Conservation (phyloP, 2,888 invertebrate species). For the Conops quadrifasciatus region DNA sequence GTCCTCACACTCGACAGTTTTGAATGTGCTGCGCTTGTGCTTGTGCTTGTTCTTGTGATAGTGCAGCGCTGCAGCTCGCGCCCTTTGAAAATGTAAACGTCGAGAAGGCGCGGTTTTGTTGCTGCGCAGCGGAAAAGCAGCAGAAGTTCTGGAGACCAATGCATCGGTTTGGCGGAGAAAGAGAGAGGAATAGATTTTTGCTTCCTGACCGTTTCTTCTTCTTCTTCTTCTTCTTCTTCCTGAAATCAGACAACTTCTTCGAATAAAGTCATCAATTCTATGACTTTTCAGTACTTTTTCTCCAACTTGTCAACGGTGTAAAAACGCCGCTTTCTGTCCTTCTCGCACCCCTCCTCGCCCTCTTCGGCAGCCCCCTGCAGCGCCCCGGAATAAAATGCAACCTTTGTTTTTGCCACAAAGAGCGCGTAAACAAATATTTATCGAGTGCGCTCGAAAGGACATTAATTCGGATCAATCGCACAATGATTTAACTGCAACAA, state of each 20-base stretch:
- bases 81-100: background rate
- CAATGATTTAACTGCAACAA: slow-evolving; percentile 10
- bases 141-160: background rate
- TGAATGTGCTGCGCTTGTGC: background rate
- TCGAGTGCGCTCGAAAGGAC: slow-evolving; percentile 19
- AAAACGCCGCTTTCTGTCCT: background rate
- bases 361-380: background rate
- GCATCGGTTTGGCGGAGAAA: too few relatives aligned
- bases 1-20: slow-evolving; percentile 22
- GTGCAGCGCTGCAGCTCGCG: slow-evolving; percentile 19
- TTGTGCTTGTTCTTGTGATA: too few relatives aligned
- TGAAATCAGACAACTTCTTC: too few relatives aligned
- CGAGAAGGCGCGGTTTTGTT: slow-evolving; percentile 2
- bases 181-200: background rate
- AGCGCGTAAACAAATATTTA: slow-evolving; percentile 47
- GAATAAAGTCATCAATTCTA: background rate
- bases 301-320: too few relatives aligned
- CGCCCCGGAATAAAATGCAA: background rate
- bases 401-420: slow-evolving; percentile 44
- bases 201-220: slow-evolving; percentile 10
- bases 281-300: background rate
- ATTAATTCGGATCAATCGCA: slow-evolving; percentile 17
- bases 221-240: background rate
- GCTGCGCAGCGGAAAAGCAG: slow-evolving; percentile 5
- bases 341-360: background rate